phyloP scores from a whole-genome alignment of 2,888 invertebrate genomes.

The Nasonovia ribisnigri region DNA sequence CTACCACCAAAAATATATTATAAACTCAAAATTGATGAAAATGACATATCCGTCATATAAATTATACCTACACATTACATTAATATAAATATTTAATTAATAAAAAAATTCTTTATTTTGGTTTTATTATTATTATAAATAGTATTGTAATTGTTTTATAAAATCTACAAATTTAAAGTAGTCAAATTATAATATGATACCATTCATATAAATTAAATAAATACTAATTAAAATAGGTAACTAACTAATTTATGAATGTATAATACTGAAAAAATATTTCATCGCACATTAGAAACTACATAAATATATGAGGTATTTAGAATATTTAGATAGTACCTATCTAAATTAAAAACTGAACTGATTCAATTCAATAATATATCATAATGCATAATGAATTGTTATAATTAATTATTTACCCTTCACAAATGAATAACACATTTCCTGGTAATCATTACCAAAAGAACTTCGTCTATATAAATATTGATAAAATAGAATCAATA shows the following conservation, averaged over 20 bases:
- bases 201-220: not conserved
- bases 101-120: not conserved
- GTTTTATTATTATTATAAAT: not conserved
- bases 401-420: conserved; percentile 28
- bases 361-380: not conserved
- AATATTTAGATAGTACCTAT: not conserved
- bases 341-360: not conserved
- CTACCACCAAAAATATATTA: not conserved
- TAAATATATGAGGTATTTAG: not conserved
- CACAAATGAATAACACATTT: not conserved
- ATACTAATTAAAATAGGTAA: not conserved
- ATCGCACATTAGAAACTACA: not conserved
- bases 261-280: not conserved
- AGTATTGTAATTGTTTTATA: not conserved
- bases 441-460: conserved; percentile 25
- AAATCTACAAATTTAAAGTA: not conserved
- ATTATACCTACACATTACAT: too few relatives aligned
- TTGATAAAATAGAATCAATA: conserved; percentile 31
- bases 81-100: not conserved
- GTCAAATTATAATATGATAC: not conserved
- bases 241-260: too few relatives aligned
- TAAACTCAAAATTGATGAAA: not conserved
- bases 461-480: not conserved
- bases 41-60: not conserved
- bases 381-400: not conserved